Percentiles rank a stretch among this genome's conserved stretches.
phyloP scores from a whole-genome alignment of 2,797 vertebrate species.

The Rhynchonycteris naso region DNA sequence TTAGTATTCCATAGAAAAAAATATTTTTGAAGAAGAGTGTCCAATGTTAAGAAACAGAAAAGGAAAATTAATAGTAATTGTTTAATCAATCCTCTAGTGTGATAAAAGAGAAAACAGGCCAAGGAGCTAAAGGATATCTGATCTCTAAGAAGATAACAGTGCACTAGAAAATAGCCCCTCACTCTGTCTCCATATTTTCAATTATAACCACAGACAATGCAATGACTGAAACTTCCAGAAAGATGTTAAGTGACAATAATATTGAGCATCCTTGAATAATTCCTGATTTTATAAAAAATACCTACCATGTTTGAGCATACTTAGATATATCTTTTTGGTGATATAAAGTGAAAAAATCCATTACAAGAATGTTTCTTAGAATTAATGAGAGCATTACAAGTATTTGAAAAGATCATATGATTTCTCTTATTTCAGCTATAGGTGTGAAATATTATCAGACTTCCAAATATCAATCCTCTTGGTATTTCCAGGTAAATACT shows the following conservation, averaged over 20 bases:
- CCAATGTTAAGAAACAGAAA: not conserved
- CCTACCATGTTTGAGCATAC: not conserved
- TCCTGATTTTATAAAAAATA: slow-evolving; percentile 13
- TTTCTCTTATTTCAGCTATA: not conserved
- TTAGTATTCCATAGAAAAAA: not conserved
- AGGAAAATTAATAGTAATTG: not conserved
- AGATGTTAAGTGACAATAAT: not conserved
- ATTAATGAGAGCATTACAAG: not conserved
- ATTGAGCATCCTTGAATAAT: not conserved
- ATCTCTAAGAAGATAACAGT: not conserved
- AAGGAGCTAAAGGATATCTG: not conserved
- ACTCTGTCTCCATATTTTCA: not conserved
- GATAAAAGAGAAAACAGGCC: not conserved
- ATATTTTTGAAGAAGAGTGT: not conserved
- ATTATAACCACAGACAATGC: not conserved
- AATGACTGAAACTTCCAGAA: not conserved
- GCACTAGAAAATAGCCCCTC: not conserved
- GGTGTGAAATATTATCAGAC: not conserved
- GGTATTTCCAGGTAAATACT: not conserved
- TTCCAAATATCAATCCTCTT: not conserved
- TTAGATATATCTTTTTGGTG: not conserved
- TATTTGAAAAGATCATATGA: not conserved
- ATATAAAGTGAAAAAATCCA: not conserved
- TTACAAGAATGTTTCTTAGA: not conserved
- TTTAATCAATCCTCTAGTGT: not conserved